A percentile compares a stretch with the other conserved stretches of the same genome.
phyloP scores from a whole-genome alignment of 2,888 invertebrate species.

The Cerastis rubricosa region DNA sequence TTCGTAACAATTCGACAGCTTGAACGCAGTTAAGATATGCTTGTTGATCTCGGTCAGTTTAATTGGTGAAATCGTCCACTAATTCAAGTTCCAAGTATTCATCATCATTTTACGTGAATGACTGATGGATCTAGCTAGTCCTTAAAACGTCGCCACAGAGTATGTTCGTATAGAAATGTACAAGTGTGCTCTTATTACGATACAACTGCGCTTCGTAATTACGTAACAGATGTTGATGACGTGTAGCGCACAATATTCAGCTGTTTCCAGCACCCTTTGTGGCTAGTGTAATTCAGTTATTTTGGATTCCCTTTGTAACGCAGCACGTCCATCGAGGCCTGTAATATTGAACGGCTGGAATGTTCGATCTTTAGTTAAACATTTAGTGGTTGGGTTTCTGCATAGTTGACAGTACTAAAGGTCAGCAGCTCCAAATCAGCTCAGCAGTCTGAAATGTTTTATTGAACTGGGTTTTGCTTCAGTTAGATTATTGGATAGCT shows the following conservation, averaged over 20 bases:
- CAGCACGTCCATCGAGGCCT: constrained; percentile 19
- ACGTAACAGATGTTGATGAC: constrained; percentile 32
- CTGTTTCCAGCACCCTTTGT: constrained; percentile 9
- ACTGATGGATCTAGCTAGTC: neutral
- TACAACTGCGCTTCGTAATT: constrained; percentile 21
- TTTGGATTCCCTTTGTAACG: constrained; percentile 42
- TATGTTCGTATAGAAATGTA: neutral
- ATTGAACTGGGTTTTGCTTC: neutral
- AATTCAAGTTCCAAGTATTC: neutral
- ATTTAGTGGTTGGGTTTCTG: neutral
- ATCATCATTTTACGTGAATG: neutral
- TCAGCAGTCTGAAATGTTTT: neutral
- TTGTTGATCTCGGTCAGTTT: neutral
- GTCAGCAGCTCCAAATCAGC: neutral
- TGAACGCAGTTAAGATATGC: neutral
- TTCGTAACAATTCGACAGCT: neutral
- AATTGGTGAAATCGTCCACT: neutral
- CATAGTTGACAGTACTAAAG: neutral
- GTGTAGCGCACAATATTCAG: neutral
- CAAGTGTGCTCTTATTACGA: neutral
- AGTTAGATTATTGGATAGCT: neutral
- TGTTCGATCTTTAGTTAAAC: neutral
- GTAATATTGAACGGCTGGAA: constrained; percentile 13
- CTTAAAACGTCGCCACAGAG: neutral
- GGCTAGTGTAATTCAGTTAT: constrained; percentile 46